These are phyloP conservation scores for Drosophila orena DNA, from an alignment of 1,140 invertebrate species.

Conservation along the genomic window DNA sequence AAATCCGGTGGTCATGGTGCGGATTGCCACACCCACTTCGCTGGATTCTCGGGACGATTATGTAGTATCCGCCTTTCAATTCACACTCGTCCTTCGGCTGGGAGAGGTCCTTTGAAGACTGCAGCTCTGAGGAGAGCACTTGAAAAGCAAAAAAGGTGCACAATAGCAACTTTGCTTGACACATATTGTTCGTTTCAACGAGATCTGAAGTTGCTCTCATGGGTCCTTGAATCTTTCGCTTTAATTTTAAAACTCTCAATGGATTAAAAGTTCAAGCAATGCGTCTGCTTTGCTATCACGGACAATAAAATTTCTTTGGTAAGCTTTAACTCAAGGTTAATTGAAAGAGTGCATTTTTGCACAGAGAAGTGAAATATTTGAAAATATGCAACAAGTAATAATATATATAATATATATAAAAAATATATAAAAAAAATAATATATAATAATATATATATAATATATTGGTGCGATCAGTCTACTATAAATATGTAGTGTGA, in stretches of 20 bases:
- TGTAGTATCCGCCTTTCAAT: background rate
- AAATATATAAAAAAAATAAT: no score
- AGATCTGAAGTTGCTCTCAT: background rate
- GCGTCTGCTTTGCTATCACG: background rate
- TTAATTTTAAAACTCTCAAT: background rate
- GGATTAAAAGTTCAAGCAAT: background rate
- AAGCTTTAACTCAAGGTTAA: background rate
- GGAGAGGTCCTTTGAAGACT: background rate
- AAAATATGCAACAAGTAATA: no score
- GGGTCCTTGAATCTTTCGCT: background rate
- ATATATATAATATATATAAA: no score
- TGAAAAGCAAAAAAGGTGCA: background rate
- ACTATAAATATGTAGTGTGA: no score
- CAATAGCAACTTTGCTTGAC: background rate
- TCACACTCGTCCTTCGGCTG: background rate
- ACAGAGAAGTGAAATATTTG: background rate
- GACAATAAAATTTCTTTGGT: background rate
- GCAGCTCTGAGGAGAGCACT: background rate
- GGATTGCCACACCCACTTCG: background rate
- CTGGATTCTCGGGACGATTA: constrained; percentile 6
- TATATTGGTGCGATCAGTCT: no score
- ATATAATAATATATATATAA: no score
- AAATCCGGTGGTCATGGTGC: constrained; percentile 22
- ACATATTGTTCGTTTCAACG: background rate
- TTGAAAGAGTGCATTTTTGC: background rate